Base-by-base conservation (phyloP, 2,888 invertebrate species). In the Syritta pipiens region DNA sequence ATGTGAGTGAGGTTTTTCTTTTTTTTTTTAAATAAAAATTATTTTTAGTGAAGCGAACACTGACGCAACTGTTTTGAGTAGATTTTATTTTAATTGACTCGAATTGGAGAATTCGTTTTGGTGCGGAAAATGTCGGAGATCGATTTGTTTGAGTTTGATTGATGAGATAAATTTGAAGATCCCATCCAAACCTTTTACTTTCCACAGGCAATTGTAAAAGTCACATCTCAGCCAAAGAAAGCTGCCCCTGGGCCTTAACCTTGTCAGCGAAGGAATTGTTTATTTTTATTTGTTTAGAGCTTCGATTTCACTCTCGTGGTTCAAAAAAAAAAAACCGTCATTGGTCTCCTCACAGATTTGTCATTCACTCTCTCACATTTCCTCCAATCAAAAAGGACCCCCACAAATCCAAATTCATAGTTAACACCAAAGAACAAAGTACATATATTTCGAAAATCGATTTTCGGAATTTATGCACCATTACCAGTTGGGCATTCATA, bases 401-500 rank as follows among this genome's bases (percentile, higher is more conserved):
- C n/a, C n/a, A n/a, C n/a, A n/a, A n/a, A n/a, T n/a, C n/a, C n/a
- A n/a, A n/a, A 37, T 17, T 7, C 17, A 17, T 37, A 37, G 17
- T 37, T 37, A 37, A 9, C 37, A 37, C 37, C 37, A 12, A 17
- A 35, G 35, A 22, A 12, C 10, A 9, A 49, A 51, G 28, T 10
- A 10, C 17, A 28, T 30, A 51, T 53, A 44, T 17, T 24, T 37
- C 10, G n/a, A 35, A 59, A 49, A 69, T 60, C 59, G 51, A 69
- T 69, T 59, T n/a, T 32, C 7, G 10, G 49, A 42, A 40, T 30
- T 42, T 51, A 69, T 59, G 24, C 20, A 32, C 42, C 42, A 60
- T 42, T 32, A 35, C 59, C n/a, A 60, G 32, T 68, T 40, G 68
- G 40, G 22, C 40, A 63, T 63, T 63, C 37, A 49, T 51, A 59